Evolutionary conservation across 2,113 vertebrate genomes (phyloP).

Genomic region (Chaetops frenatus): DNA sequence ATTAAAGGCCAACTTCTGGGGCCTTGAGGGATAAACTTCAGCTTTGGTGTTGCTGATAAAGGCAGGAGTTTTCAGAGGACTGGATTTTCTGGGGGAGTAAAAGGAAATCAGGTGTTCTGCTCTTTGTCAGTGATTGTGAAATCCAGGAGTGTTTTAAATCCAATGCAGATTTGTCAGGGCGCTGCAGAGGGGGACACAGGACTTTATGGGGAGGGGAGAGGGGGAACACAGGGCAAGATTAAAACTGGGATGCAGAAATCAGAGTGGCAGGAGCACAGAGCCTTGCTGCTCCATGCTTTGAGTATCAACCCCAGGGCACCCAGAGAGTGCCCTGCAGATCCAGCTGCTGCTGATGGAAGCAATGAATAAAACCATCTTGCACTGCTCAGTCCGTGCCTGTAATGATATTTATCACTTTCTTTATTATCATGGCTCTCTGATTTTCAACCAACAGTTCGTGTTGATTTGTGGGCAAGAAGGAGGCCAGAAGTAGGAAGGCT

Average conservation of each 20-base stretch:
- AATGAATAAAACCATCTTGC: not conserved
- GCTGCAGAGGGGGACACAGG: not conserved
- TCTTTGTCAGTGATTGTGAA: not conserved
- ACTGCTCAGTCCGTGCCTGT: not conserved
- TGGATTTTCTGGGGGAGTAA: not conserved
- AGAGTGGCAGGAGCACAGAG: not conserved
- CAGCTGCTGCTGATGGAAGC: not conserved
- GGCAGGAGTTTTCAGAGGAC: not conserved
- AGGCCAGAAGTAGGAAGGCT: not conserved
- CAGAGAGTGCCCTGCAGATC: not conserved
- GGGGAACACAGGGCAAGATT: not conserved
- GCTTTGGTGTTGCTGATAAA: not conserved
- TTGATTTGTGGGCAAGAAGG: not conserved
- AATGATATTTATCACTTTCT: not conserved
- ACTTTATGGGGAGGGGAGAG: not conserved
- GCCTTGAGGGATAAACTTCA: not conserved
- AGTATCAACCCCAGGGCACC: not conserved
- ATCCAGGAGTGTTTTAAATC: not conserved
- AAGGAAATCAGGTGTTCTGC: not conserved
- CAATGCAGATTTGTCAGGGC: not conserved
- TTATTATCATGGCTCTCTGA: not conserved
- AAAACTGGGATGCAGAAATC: not conserved
- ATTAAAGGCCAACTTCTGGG: conserved; percentile 1
- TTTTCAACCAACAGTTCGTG: not conserved
- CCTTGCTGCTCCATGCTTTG: not conserved